Evolutionary conservation across 2,797 vertebrate genomes (phyloP), one percentile per base, ranked within the genome.

Genomic region (Xerus rutilus): DNA sequence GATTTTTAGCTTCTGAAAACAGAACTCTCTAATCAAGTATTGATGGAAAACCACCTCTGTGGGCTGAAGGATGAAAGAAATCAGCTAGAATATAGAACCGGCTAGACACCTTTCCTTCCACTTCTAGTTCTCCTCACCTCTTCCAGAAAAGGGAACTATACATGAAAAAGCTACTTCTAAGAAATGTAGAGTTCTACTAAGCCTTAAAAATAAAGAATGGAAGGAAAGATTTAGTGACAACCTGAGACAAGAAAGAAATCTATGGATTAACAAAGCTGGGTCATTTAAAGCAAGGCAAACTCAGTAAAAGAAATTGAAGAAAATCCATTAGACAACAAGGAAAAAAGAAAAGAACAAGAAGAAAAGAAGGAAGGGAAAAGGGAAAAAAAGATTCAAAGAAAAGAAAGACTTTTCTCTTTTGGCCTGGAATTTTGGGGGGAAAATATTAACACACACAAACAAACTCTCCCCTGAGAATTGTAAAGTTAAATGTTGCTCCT

Each of bases 1-100:
- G 70, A 52, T 65, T 81, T 79, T 86, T 86, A 43, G n/a, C 49
- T 86, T 90, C 49, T 93, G 54, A 86, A 90, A 86, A 69, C 23
- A 54, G n/a, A 82, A 49, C 43, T 49, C 6, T 85, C 57, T 54
- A 57, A 57, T 7, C 20, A 64, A 57, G 47, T 43, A 65, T 39
- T 35, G 78, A 5, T 62, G 94, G 32, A 21, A 78, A 86, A 62
- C 49, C 32, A 32, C 70, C 45, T 69, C 25, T 45, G 35, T 30
- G 12, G 35, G 18, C 76, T 96, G 76, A 85, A 94, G 78, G n/a
- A 89, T 35, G 82, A 72, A 43, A 11, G 11, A 72, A 32, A n/a
- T n/a, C 54, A 88, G 74, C 57, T 35, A 39, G 62, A 70, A 70
- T 39, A 14, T 49, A 84, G 62, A 92, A 28, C 7, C 28, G 67